A percentile compares a stretch with the other conserved stretches of the same genome.
Conservation (phyloP, 2,888 invertebrate species). For the Dynastes maya region DNA sequence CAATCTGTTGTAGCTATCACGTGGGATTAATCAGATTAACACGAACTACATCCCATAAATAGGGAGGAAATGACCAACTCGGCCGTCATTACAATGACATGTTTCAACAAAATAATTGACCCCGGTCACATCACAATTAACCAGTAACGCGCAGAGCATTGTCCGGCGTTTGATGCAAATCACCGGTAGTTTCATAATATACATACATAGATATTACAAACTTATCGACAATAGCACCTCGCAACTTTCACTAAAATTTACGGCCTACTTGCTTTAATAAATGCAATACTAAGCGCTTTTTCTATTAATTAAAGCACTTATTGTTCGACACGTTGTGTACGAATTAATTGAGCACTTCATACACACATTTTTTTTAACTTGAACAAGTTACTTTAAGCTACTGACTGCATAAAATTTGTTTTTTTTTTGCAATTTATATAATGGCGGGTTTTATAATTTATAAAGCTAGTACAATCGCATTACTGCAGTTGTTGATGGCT, state of each 20-base stretch:
- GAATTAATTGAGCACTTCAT: too few relatives aligned
- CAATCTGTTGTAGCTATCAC: neutral
- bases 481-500: too few relatives aligned
- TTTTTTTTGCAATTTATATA: too few relatives aligned
- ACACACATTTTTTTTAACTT: too few relatives aligned
- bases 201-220: neutral
- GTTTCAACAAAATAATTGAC: constrained; percentile 35
- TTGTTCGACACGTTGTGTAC: neutral
- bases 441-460: too few relatives aligned
- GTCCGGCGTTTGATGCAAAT: constrained; percentile 38
- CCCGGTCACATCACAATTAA: neutral
- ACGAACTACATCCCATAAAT: constrained; percentile 7
- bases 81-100: constrained; percentile 18
- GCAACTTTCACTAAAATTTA: constrained; percentile 50
- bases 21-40: neutral
- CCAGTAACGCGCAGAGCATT: constrained; percentile 16
- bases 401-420: too few relatives aligned
- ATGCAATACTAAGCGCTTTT: constrained; percentile 40
- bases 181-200: constrained; percentile 36
- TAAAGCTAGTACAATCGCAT: too few relatives aligned
- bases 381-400: too few relatives aligned
- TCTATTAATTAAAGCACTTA: constrained; percentile 25
- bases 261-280: constrained; percentile 48
- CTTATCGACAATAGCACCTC: constrained; percentile 19
- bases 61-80: constrained; percentile 26